Conservation (phyloP, 2,113 vertebrate species). For the Hippolais icterina region DNA sequence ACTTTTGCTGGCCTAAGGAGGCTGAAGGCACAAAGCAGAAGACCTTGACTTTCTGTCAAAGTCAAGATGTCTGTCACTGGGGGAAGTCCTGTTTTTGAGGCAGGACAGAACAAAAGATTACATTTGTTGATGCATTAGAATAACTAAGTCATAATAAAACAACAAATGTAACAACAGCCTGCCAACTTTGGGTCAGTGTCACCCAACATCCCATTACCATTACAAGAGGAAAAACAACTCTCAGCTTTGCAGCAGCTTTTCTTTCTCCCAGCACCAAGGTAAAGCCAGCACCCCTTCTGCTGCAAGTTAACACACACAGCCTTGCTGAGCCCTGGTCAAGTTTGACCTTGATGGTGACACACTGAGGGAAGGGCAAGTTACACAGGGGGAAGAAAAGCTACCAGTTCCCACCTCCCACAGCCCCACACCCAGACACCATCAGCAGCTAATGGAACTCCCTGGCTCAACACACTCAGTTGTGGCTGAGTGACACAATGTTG, state of each 20-base stretch:
- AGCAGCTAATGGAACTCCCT: background rate
- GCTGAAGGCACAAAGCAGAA: background rate
- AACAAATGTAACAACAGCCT: background rate
- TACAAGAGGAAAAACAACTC: background rate
- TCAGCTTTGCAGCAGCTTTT: background rate
- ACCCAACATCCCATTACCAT: background rate
- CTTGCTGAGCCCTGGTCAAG: background rate
- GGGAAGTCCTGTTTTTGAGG: background rate
- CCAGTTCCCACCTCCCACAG: background rate
- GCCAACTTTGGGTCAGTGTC: background rate
- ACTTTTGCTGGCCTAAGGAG: background rate
- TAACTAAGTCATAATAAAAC: background rate
- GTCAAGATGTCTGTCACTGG: background rate
- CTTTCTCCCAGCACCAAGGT: background rate
- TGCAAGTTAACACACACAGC: accelerated
- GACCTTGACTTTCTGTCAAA: background rate
- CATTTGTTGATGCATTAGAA: background rate
- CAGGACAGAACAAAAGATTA: background rate
- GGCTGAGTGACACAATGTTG: background rate
- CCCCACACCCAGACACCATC: background rate
- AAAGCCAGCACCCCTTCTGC: background rate
- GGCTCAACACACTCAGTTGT: background rate
- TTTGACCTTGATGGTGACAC: accelerated
- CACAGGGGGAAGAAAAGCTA: accelerated
- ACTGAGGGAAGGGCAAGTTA: background rate